Conservation (phyloP, 1,140 invertebrate species). For the Papilio dardanus region DNA sequence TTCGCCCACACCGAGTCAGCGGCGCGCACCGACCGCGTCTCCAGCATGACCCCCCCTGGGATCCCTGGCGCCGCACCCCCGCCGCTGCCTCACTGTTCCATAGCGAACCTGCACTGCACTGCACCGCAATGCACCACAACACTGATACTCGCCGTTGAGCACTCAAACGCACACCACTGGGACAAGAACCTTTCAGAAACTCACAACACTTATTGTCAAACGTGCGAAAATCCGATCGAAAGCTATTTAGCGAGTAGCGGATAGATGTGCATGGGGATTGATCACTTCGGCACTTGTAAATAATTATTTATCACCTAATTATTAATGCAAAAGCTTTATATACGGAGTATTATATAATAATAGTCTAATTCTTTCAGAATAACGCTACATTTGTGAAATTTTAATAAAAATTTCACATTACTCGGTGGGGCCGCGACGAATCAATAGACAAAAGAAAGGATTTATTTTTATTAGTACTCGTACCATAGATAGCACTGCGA, state of each 20-base stretch:
- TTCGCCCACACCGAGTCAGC: slow-evolving; percentile 81
- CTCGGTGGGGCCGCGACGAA: slow-evolving; percentile 79
- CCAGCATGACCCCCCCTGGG: slow-evolving; percentile 79
- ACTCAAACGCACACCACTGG: slow-evolving; percentile 17
- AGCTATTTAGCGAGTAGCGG: slow-evolving; percentile 60
- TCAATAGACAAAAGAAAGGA: slow-evolving; percentile 78
- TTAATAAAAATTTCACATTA: slow-evolving; percentile 67
- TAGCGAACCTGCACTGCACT: slow-evolving; percentile 59
- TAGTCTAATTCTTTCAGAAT: slow-evolving; percentile 56
- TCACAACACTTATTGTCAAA: slow-evolving; percentile 65
- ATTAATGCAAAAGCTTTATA: slow-evolving; percentile 40
- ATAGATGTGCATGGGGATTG: slow-evolving; percentile 55
- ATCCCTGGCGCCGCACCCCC: slow-evolving; percentile 51
- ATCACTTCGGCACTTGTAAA: slow-evolving; percentile 37
- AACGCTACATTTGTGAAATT: slow-evolving; percentile 63
- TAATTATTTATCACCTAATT: slow-evolving; percentile 35
- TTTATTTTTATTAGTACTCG: slow-evolving; percentile 65
- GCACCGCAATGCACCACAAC: slow-evolving; percentile 66
- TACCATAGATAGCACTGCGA: slow-evolving; percentile 50
- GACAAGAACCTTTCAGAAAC: slow-evolving; percentile 48
- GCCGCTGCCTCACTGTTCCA: slow-evolving; percentile 67
- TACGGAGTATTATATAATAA: slow-evolving; percentile 45
- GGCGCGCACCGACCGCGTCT: slow-evolving; percentile 81
- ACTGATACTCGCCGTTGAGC: slow-evolving; percentile 41
- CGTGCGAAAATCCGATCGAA: slow-evolving; percentile 76